Percentiles rank a stretch among this genome's conserved stretches.
Conservation (phyloP, 2,797 vertebrate species). For the Sebastes minor region DNA sequence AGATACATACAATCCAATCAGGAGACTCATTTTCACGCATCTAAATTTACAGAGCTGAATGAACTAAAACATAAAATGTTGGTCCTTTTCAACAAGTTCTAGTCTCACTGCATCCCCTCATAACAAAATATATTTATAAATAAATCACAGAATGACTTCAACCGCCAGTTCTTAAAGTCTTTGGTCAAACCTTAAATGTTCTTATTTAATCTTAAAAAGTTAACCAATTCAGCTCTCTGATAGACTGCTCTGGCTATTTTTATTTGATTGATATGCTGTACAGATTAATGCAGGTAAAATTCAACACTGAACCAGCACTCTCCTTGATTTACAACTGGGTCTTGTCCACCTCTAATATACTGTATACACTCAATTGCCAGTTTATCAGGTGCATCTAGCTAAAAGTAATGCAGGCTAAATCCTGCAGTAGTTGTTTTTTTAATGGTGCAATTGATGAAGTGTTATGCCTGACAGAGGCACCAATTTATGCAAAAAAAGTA, state of each 20-base stretch:
- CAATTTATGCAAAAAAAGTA: too few relatives aligned
- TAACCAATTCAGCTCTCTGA: not conserved
- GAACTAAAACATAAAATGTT: not conserved
- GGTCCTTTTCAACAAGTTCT: not conserved
- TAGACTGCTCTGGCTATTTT: too few relatives aligned
- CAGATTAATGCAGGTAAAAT: not conserved
- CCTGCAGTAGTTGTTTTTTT: too few relatives aligned
- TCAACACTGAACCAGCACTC: not conserved
- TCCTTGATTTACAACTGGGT: too few relatives aligned
- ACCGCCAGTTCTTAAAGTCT: not conserved
- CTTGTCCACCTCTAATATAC: not conserved
- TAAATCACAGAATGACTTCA: not conserved
- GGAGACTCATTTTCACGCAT: not conserved
- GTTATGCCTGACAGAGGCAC: too few relatives aligned
- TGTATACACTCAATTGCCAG: not conserved
- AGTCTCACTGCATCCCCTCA: not conserved
- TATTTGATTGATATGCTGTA: not conserved
- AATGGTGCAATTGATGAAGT: too few relatives aligned
- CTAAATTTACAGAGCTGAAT: not conserved
- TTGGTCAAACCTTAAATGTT: not conserved
- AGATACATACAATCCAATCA: not conserved
- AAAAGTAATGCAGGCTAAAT: too few relatives aligned
- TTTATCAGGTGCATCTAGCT: not conserved
- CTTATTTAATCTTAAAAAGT: not conserved
- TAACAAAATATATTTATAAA: not conserved